Evolutionary conservation across 2,797 vertebrate species (phyloP), one percentile per base, ranked within the genome.

Genomic region (Sebastes vulpes): DNA sequence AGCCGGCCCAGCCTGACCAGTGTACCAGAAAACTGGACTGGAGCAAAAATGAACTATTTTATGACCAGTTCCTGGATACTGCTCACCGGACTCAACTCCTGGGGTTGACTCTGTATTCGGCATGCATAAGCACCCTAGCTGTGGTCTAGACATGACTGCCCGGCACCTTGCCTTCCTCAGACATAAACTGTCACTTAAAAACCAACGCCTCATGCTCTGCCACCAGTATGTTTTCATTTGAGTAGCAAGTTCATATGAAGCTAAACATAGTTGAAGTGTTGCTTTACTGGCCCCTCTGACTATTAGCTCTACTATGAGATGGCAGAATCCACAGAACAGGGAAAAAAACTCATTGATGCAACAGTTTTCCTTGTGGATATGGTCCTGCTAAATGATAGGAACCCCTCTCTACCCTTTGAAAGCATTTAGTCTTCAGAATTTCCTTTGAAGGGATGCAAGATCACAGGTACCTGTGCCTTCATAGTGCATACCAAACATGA

Each of bases 401-500:
- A 69, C 29, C 65, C 66, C 32, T 76, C 32, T 77, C 58, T 70
- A n/a, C 53, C 60, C 61, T 65, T 72, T 77, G 56, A 85, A 92
- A 87, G 83, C 64, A 68, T 86, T 85, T 89, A 58, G 67, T 82
- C 81, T 35, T 81, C 46, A 72, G 80, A 69, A 72, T 77, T 88
- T 79, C 75, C 77, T 92, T 93, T 93, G 91, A 93, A 89, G 84
- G 77, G 84, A 81, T 85, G 75, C 74, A 89, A 87, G 85, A 91
- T 91, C 88, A 83, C 88, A 90, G 86, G 84, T 95, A 89, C 86
- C 87, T 87, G 88, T 87, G 85, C 72, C 85, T 91, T 81, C 72
- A 81, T 83, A 84, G 77, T 82, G 80, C 91, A 91, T 91, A 88
- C 90, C 92, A 84, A 84, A 82, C 77, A 88, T 87, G 90, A 94